Evolutionary conservation across 2,797 vertebrate genomes (phyloP).

Genomic region (Parambassis ranga): DNA sequence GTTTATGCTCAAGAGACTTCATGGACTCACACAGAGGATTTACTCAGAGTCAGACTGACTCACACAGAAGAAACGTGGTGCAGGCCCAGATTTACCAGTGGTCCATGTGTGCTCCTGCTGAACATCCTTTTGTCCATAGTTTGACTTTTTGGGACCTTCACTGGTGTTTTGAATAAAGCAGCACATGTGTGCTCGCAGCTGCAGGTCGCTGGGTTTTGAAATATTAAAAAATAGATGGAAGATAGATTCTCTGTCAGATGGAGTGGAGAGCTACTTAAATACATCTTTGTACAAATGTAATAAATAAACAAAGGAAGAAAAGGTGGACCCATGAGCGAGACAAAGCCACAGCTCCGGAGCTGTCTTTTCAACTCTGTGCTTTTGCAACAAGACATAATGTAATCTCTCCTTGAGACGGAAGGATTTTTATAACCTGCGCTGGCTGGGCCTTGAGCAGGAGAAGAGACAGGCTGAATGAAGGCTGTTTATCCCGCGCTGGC

Average conservation of each 20-base stretch:
- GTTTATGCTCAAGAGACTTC: too few species aligned
- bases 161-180: not conserved
- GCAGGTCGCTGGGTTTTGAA: not conserved
- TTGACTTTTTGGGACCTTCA: too few species aligned
- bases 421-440: conserved; percentile 75
- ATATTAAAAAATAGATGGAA: conserved; percentile 3
- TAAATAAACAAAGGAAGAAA: conserved; percentile 41
- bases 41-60: too few species aligned
- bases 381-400: conserved; percentile 79
- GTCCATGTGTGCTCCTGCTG: too few species aligned
- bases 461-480: conserved; percentile 74
- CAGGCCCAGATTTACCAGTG: too few species aligned
- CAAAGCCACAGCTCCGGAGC: conserved; percentile 41
- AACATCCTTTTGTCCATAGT: too few species aligned
- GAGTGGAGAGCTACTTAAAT: conserved; percentile 25
- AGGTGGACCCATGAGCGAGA: conserved; percentile 18
- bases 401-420: conserved; percentile 79
- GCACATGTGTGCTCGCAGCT: not conserved
- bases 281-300: conserved; percentile 35
- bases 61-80: too few species aligned
- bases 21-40: too few species aligned
- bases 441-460: conserved; percentile 74
- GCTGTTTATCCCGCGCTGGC: conserved; percentile 74
- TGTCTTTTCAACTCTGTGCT: conserved; percentile 65
- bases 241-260: not conserved